Base-by-base conservation (phyloP, 23 tunicate species). In the Halocynthia aurantium region DNA sequence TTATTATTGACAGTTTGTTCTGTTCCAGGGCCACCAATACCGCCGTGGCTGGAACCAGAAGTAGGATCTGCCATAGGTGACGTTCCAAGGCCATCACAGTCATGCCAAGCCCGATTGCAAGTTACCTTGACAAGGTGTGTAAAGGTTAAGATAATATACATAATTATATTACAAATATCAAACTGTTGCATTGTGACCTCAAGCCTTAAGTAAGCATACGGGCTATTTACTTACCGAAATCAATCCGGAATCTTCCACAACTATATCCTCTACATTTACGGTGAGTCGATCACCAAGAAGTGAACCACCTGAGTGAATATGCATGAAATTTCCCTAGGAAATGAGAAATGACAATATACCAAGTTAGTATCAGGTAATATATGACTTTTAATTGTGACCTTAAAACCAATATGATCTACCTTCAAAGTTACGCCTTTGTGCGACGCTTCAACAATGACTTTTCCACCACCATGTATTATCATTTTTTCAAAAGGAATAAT, bases 391-490 rank as follows among this genome's bases (percentile, higher is more conserved):
- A 31, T 31, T 31, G 4, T 31, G 44, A 31, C 44, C 44, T 31
- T 31, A 31, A 0, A 31, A 31, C 13, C n/a, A 13, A 7, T 50
- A 17, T 69, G 7, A 69, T 50, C 13, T 15, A 73, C 77, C 40
- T 73, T 61, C 21, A 76, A 49, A 22, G 22, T 53, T 57, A 76
- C 67, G 17, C 80, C 80, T 7, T 55, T 68, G 19, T 52, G 57
- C 8, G 53, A 52, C 7, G 67, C 57, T 76, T 57, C 80, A 1
- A 58, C 80, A 76, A 76, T 40, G 10, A 76, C 80, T 58, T 76
- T 76, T n/a, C 80, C 80, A 22, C 80, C 80, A 58, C 80, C 80
- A 57, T 76, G 80, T 40, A 76, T 53, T 49, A 76, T 76, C 4
- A 76, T 55, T 53, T 76, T 76, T n/a, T 55, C 44, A 53, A 76